Conservation (phyloP, 2,797 vertebrate genomes). For the Pipistrellus kuhlii region DNA sequence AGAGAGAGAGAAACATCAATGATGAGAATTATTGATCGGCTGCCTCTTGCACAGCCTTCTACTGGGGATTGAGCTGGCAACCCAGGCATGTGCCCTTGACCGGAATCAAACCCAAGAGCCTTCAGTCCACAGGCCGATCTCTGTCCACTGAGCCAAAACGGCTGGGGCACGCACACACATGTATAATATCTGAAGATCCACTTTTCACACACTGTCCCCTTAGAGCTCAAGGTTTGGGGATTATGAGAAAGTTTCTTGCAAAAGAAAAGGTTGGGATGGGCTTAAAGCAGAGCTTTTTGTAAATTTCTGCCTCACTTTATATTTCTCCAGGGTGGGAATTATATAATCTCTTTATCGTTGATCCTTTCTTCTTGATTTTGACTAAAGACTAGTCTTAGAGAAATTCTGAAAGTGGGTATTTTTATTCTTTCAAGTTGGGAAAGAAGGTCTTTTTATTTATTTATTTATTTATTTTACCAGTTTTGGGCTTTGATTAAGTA, state of each 20-base stretch:
- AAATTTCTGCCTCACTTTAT: constrained; percentile 32
- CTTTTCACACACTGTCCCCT: not conserved
- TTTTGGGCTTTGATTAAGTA: constrained; percentile 62
- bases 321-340: not conserved
- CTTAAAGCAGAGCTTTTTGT: constrained; percentile 21
- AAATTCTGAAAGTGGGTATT: constrained; percentile 47
- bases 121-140: too few species aligned
- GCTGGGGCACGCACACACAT: not conserved
- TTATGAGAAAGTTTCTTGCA: constrained; percentile 41
- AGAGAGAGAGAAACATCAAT: too few species aligned
- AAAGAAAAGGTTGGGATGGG: constrained; percentile 12
- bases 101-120: too few species aligned
- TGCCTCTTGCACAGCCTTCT: too few species aligned
- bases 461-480: not conserved
- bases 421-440: constrained; percentile 38
- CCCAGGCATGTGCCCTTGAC: too few species aligned
- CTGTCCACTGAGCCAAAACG: too few species aligned
- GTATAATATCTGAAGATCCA: not conserved
- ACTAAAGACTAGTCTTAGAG: constrained; percentile 1
- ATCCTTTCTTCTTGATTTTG: constrained; percentile 46
- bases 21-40: too few species aligned
- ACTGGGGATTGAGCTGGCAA: too few species aligned
- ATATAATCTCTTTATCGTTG: constrained; percentile 11
- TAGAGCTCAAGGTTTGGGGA: constrained; percentile 16
- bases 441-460: constrained; percentile 10